Conservation (phyloP, 2,888 invertebrate species). For the Ptychoptera albimana region DNA sequence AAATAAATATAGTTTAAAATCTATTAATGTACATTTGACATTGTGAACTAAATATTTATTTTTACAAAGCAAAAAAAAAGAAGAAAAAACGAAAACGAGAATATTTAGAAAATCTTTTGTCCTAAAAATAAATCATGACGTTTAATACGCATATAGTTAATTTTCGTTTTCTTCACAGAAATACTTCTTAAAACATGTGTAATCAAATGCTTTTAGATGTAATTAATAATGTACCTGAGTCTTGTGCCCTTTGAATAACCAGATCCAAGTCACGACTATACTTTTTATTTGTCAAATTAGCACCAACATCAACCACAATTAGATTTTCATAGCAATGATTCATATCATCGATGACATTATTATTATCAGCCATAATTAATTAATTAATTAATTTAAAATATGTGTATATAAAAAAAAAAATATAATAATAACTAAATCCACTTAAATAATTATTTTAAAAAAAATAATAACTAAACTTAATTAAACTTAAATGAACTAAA, state of each 20-base stretch:
- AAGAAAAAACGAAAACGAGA: no score
- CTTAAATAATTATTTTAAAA: no score
- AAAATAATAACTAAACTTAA: no score
- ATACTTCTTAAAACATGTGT: slow-evolving; percentile 2
- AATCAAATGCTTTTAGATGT: slow-evolving; percentile 3
- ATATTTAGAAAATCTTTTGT: no score
- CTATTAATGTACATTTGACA: no score
- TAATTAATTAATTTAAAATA: no score
- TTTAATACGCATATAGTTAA: not conserved
- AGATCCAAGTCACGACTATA: slow-evolving; percentile 83
- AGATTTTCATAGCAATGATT: slow-evolving; percentile 80
- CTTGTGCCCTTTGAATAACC: slow-evolving; percentile 80
- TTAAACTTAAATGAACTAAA: no score
- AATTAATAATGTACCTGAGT: slow-evolving; percentile 48
- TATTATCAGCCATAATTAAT: slow-evolving; percentile 14
- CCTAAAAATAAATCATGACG: not conserved
- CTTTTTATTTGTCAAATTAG: slow-evolving; percentile 87
- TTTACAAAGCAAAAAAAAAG: no score
- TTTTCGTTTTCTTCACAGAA: not conserved
- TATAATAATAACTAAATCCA: no score
- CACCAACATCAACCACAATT: slow-evolving; percentile 81
- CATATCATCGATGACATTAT: slow-evolving; percentile 32
- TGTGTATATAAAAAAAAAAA: no score
- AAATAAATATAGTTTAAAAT: no score
- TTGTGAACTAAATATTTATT: no score